A percentile compares a stretch with the other conserved stretches of the same genome.
These are phyloP conservation scores for Sinhomidia bicolor DNA, from an alignment of 2,888 invertebrate species.

Conservation along the genomic window DNA sequence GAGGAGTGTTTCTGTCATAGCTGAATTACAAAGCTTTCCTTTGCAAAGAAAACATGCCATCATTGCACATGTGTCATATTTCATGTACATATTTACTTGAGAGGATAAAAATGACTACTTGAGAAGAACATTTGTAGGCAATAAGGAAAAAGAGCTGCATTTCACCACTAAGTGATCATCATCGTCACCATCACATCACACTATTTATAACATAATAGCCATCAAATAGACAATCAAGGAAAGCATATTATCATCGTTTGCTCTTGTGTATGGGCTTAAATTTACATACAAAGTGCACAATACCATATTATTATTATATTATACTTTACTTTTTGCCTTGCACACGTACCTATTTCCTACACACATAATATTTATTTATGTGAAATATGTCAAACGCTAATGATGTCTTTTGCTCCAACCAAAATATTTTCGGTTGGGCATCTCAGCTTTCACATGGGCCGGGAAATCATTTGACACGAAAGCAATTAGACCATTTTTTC, in stretches of 20 bases:
- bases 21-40: conserved; percentile 62
- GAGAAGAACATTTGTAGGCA: conserved; percentile 52
- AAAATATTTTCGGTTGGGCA: conserved; percentile 80
- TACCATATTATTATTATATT: too few species aligned
- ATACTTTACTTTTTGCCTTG: not conserved
- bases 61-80: conserved; percentile 63
- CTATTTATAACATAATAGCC: conserved; percentile 28
- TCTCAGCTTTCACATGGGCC: conserved; percentile 80
- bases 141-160: conserved; percentile 46
- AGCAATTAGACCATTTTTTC: conserved; percentile 80
- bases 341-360: not conserved
- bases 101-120: conserved; percentile 9
- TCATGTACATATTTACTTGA: conserved; percentile 43
- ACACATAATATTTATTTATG: conserved; percentile 61
- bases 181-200: conserved; percentile 56
- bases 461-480: conserved; percentile 81
- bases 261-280: not conserved
- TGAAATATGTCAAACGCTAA: conserved; percentile 80
- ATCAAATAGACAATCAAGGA: conserved; percentile 35
- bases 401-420: conserved; percentile 79
- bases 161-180: conserved; percentile 59
- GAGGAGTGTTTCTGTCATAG: conserved; percentile 67
- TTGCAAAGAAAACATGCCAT: conserved; percentile 64
- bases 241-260: not conserved
- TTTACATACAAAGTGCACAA: not conserved